phyloP scores from a whole-genome alignment of 1,140 invertebrate species.

The Cyclargus thomasi region DNA sequence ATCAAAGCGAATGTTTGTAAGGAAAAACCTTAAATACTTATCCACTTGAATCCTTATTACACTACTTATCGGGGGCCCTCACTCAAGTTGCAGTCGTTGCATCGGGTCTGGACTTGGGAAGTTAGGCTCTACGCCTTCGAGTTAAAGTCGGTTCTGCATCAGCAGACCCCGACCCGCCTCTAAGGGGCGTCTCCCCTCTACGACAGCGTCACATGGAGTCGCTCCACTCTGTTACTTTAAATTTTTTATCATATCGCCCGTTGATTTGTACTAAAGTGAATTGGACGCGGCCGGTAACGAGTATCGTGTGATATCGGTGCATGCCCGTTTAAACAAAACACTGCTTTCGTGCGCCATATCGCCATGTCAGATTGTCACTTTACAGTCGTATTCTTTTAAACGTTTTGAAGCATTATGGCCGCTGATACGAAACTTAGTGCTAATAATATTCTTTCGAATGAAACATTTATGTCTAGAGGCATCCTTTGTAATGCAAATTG shows the following conservation, averaged over 20 bases:
- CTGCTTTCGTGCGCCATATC: not conserved
- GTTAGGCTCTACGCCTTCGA: constrained; percentile 17
- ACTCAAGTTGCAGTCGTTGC: constrained; percentile 58
- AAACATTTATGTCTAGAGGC: not conserved
- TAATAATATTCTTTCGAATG: not conserved
- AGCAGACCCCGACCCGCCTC: constrained; percentile 50
- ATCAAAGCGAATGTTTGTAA: constrained; percentile 34
- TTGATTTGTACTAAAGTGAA: constrained; percentile 59
- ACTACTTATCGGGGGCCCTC: constrained; percentile 59
- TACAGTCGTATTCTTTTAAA: not conserved
- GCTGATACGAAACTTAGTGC: too few relatives aligned
- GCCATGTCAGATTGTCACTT: not conserved
- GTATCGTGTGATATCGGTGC: constrained; percentile 22
- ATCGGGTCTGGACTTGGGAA: constrained; percentile 22
- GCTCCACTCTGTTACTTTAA: constrained; percentile 66
- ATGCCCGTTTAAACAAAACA: constrained; percentile 3
- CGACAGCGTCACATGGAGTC: constrained; percentile 44
- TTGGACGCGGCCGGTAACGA: constrained; percentile 44
- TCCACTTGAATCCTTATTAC: constrained; percentile 59
- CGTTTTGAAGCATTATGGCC: not conserved
- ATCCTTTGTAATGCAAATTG: not conserved
- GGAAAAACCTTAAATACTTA: constrained; percentile 42
- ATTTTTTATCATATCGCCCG: constrained; percentile 64
- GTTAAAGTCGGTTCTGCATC: constrained; percentile 35
- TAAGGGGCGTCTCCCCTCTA: constrained; percentile 66